These are phyloP conservation scores for Calameuta filiformis DNA, from an alignment of 2,888 invertebrate species.

Conservation along the genomic window DNA sequence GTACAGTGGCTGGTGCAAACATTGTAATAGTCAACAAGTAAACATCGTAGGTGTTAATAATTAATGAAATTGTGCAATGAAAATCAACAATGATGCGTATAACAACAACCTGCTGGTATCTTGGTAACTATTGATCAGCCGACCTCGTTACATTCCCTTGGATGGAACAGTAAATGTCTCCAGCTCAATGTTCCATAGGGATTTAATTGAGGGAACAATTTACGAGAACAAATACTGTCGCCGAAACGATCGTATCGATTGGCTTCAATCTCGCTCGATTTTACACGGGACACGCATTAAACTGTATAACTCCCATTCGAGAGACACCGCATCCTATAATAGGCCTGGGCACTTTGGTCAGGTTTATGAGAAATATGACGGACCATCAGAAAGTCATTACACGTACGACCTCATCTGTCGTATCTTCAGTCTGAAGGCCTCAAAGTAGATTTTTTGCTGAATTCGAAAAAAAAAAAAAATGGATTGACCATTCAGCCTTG, in stretches of 20 bases:
- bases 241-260: not conserved
- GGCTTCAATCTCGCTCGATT: not conserved
- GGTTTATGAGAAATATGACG: not conserved
- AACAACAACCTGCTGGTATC: not conserved
- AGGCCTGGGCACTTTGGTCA: not conserved
- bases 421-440: not conserved
- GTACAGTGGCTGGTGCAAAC: conserved; percentile 1
- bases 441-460: not conserved
- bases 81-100: not conserved
- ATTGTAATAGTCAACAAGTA: conserved; percentile 8
- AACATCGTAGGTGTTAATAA: not conserved
- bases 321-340: too few species aligned
- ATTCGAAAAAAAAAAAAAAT: not conserved
- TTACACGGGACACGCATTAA: not conserved
- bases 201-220: not conserved
- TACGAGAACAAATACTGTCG: not conserved
- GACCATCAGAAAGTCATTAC: not conserved
- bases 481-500: too few species aligned
- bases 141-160: not conserved
- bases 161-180: not conserved
- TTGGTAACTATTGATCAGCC: not conserved
- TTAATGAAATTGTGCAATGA: not conserved
- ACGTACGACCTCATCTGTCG: not conserved
- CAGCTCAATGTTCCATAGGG: not conserved
- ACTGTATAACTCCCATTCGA: not conserved